A percentile compares a stretch with the other conserved stretches of the same genome.
Evolutionary conservation across 1,140 invertebrate species (phyloP).

Genomic region (Hylaeus anthracinus): DNA sequence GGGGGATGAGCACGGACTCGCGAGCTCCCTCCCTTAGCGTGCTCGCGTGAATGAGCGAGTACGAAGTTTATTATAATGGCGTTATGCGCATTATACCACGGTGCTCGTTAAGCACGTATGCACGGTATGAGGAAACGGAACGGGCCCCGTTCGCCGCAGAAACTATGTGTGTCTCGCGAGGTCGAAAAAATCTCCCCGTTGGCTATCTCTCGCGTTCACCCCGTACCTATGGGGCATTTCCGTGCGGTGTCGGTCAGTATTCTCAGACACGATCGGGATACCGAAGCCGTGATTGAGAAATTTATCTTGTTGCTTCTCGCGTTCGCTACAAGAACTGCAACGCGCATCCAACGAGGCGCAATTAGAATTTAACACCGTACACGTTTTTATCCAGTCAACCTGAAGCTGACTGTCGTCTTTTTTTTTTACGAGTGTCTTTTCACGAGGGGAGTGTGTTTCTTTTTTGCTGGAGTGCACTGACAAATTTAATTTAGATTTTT

Average conservation of each 20-base stretch:
- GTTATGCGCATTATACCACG: constrained; percentile 49
- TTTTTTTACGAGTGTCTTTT: not conserved
- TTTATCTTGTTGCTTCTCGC: constrained; percentile 5
- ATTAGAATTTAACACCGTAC: not conserved
- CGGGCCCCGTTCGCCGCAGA: not conserved
- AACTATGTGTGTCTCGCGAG: constrained; percentile 25
- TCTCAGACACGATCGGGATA: not conserved
- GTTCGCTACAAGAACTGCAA: not conserved
- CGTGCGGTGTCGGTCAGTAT: not conserved
- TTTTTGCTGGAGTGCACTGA: no score
- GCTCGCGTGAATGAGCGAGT: constrained; percentile 45
- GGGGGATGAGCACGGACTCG: no score
- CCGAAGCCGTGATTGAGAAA: constrained; percentile 22
- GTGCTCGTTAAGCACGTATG: constrained; percentile 54
- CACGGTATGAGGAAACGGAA: constrained; percentile 52
- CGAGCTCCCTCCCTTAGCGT: not conserved
- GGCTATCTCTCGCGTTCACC: constrained; percentile 18
- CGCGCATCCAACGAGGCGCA: no score
- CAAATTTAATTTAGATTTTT: no score
- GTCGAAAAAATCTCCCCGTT: constrained; percentile 24
- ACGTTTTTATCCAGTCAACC: not conserved
- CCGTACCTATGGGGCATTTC: constrained; percentile 21
- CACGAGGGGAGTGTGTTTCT: no score
- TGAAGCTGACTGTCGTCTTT: not conserved
- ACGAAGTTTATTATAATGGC: constrained; percentile 59